phyloP scores from a whole-genome alignment of 2,888 invertebrate species.

The Lycophotia porphyrea region DNA sequence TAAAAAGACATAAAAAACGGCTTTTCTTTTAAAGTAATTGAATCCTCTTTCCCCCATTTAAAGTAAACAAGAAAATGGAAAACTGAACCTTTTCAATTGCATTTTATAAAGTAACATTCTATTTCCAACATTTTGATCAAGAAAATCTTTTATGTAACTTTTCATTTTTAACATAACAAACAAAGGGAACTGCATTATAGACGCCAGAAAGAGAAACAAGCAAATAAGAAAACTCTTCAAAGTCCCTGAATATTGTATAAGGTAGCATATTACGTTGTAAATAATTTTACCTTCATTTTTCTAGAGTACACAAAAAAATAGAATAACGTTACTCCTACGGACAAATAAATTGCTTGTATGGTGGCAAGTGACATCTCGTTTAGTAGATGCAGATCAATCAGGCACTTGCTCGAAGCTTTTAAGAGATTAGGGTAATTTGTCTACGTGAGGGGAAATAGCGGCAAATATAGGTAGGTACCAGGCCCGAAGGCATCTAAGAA shows the following conservation, averaged over 20 bases:
- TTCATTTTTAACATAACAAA: not conserved
- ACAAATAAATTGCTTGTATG: slow-evolving; percentile 17
- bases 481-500: no score
- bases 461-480: not conserved
- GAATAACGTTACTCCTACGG: not conserved
- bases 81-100: not conserved
- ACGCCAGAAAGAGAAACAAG: slow-evolving; percentile 10
- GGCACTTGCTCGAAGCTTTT: slow-evolving; percentile 24
- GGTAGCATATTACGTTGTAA: slow-evolving; percentile 2
- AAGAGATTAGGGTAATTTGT: slow-evolving; percentile 31
- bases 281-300: slow-evolving; percentile 11
- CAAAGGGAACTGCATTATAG: not conserved
- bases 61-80: not conserved
- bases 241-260: slow-evolving; percentile 12
- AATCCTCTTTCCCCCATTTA: not conserved
- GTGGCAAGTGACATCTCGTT: slow-evolving; percentile 15
- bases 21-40: not conserved
- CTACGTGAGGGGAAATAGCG: not conserved
- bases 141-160: not conserved
- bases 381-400: slow-evolving; percentile 29
- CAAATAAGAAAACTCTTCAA: slow-evolving; percentile 26
- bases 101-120: not conserved
- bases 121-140: not conserved
- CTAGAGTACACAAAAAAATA: not conserved
- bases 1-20: not conserved